Evolutionary conservation across 2,797 vertebrate species (phyloP).

Genomic region (Macroramphosus scolopax): DNA sequence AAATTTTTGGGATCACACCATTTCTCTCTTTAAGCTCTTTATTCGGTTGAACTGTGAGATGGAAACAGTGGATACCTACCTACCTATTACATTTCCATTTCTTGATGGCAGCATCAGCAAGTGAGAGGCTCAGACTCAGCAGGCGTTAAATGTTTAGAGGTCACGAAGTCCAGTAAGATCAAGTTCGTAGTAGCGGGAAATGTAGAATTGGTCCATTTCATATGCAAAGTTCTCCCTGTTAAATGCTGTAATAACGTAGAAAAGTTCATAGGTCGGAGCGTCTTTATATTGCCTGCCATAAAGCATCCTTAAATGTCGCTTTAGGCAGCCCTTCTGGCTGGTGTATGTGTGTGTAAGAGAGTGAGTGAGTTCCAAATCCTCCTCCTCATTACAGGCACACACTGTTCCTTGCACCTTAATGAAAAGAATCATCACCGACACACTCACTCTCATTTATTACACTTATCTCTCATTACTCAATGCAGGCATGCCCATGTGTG

Average conservation of each 20-base stretch:
- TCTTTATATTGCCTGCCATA: conserved; percentile 50
- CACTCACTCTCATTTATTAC: conserved; percentile 67
- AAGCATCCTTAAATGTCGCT: conserved; percentile 58
- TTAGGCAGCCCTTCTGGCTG: conserved; percentile 36
- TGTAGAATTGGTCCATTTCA: conserved; percentile 24
- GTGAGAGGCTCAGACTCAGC: conserved; percentile 40
- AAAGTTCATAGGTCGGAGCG: conserved; percentile 44
- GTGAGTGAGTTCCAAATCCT: conserved; percentile 37
- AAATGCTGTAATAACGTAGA: conserved; percentile 33
- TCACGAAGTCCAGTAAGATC: conserved; percentile 8
- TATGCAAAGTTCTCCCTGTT: conserved; percentile 25
- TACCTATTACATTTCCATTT: no score
- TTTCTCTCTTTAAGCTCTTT: no score
- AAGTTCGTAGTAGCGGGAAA: conserved; percentile 19
- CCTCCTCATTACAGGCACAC: conserved; percentile 59
- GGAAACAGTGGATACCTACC: no score
- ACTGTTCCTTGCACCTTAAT: conserved; percentile 66
- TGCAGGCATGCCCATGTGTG: conserved; percentile 8
- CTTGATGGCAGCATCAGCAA: conserved; percentile 15
- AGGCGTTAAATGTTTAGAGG: conserved; percentile 26
- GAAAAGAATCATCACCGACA: conserved; percentile 59
- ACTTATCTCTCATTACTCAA: conserved; percentile 55
- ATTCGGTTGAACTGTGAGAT: no score
- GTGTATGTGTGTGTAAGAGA: conserved; percentile 13
- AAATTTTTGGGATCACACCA: no score